phyloP scores from a whole-genome alignment of 2,888 invertebrate species.

The Drosophila robusta region DNA sequence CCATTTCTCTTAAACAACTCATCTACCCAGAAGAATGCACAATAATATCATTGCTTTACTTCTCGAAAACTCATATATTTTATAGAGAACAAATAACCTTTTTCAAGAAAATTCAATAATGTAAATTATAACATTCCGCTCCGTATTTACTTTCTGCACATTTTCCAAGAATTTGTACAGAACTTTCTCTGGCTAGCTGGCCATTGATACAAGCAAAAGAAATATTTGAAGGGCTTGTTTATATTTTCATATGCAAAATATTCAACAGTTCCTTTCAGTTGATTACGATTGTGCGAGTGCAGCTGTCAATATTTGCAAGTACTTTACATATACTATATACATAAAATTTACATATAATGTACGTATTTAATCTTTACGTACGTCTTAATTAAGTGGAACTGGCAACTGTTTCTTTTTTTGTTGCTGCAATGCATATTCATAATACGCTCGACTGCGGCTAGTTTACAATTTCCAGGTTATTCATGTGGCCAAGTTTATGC shows the following conservation, averaged over 20 bases:
- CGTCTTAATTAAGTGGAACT: slow-evolving; percentile 15
- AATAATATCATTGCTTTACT: no score
- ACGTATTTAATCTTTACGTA: neutral
- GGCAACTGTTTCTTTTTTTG: neutral
- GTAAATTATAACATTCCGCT: slow-evolving; percentile 1
- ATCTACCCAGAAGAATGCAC: no score
- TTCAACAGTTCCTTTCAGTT: slow-evolving; percentile 1
- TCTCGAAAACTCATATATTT: no score
- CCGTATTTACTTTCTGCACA: neutral
- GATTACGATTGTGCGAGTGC: neutral
- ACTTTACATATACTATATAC: neutral
- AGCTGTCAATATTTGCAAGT: slow-evolving; percentile 6
- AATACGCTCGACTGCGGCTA: slow-evolving; percentile 12
- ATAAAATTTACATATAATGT: neutral
- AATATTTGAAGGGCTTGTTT: slow-evolving; percentile 7
- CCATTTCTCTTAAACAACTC: no score
- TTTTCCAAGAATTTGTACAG: neutral
- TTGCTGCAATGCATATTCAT: slow-evolving; percentile 8
- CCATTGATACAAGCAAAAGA: neutral
- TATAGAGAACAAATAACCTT: no score
- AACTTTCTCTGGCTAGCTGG: neutral
- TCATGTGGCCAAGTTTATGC: slow-evolving; percentile 4
- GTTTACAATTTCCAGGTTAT: slow-evolving; percentile 26
- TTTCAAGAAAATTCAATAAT: neutral
- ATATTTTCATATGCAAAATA: slow-evolving; percentile 9